These are phyloP conservation scores for Machimus atricapillus DNA, from an alignment of 2,888 invertebrate genomes.

Conservation along the genomic window DNA sequence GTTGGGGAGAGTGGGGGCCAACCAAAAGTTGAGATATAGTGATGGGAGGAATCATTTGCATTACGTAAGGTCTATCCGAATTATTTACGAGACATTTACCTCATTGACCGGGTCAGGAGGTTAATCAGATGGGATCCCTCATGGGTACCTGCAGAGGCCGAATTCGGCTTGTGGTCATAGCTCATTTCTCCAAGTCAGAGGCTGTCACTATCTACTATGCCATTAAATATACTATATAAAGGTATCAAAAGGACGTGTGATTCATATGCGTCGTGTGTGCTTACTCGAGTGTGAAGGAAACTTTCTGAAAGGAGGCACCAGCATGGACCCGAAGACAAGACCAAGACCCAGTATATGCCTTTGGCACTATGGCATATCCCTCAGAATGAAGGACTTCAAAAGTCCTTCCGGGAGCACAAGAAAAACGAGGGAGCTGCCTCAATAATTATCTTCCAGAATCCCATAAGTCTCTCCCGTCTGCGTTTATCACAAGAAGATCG, in stretches of 20 bases:
- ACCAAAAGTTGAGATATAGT: not conserved
- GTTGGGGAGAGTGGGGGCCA: no score
- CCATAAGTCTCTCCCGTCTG: conserved; percentile 28
- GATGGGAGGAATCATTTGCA: not conserved
- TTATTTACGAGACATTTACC: conserved; percentile 44
- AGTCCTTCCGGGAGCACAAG: conserved; percentile 7
- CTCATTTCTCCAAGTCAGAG: not conserved
- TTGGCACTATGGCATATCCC: not conserved
- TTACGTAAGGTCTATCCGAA: conserved; percentile 23
- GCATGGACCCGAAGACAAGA: not conserved
- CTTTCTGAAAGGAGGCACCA: not conserved
- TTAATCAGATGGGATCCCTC: conserved; percentile 8
- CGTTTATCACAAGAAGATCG: conserved; percentile 41
- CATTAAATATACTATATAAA: conserved; percentile 10
- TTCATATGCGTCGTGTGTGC: conserved; percentile 22
- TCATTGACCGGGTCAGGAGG: conserved; percentile 31
- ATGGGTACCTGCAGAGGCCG: not conserved
- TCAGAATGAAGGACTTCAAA: not conserved
- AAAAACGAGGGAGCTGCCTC: conserved; percentile 30
- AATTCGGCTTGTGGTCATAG: not conserved
- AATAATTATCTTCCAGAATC: conserved; percentile 38
- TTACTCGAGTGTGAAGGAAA: conserved; percentile 11
- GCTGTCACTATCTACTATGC: not conserved
- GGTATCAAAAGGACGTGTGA: conserved; percentile 12
- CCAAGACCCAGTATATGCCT: not conserved